Base-by-base conservation (phyloP, 2,113 vertebrate species). In the Chaetura pelagica region DNA sequence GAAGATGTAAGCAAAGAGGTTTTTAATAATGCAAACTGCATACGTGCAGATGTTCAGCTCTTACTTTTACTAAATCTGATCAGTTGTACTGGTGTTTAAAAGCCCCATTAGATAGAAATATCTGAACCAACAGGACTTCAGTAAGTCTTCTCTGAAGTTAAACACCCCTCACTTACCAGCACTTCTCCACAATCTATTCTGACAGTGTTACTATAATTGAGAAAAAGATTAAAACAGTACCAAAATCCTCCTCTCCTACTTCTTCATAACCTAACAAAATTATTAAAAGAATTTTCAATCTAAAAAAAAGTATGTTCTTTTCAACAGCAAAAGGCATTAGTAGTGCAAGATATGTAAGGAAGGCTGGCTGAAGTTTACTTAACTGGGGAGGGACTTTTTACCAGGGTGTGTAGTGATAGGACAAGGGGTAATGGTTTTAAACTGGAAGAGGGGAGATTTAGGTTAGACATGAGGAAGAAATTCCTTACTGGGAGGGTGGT, bases 191-290 rank as follows among this genome's bases (percentile, higher is more conserved):
- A 84, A 51, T 42, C 57, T 84, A 68, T 78, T 93, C 76, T 83
- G 84, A 90, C 86, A 94, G 86, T 0, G 4, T 86, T 94, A 95
- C 76, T 92, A 24, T 73, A 77, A 95, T 62, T 67, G 79, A 94
- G 84, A 91, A 83, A 48, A 48, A 69, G 11, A 91, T 35, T 58
- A n/a, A 27, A 61, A 32, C 23, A 77, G 66, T n/a, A 94, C 79
- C 71, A 91, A 87, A 85, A 75, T 61, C 34, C 24, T 72, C 55
- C n/a, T 66, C 21, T 58, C 48, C 52, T 42, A 49, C 26, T 74
- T 95, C 96, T 90, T 92, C 76, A 89, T 73, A 93, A 69, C 42
- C 27, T 79, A 92, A 87, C 32, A 89, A 76, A 95, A 76, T 71
- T 32, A 92, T 52, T 94, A 59, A 67, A 59, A 80, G 54, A 77